Evolutionary conservation across 2,797 vertebrate species (phyloP).

Genomic region (Bradypodion pumilum): DNA sequence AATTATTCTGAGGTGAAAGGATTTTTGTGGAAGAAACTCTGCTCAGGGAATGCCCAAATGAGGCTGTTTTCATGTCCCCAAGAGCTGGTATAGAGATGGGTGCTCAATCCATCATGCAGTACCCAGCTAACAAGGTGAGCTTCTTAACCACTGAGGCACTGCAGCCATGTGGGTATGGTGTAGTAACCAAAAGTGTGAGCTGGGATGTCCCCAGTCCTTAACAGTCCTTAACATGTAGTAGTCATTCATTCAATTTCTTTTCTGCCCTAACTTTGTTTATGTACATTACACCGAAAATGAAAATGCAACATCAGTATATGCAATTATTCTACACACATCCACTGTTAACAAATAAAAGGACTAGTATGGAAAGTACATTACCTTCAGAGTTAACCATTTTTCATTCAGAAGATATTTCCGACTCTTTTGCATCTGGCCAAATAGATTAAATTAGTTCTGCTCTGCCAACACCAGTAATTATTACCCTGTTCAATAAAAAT

Average conservation of each 20-base stretch:
- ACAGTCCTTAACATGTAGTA: too few species aligned
- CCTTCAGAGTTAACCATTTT: slow-evolving; percentile 48
- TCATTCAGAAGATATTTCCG: slow-evolving; percentile 40
- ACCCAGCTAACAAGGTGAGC: too few species aligned
- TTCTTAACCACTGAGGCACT: too few species aligned
- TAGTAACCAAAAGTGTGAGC: neutral
- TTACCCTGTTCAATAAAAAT: slow-evolving; percentile 54
- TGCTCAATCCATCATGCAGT: too few species aligned
- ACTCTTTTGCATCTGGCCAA: slow-evolving; percentile 58
- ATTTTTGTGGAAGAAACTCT: too few species aligned
- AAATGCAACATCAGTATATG: neutral
- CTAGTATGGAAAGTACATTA: neutral
- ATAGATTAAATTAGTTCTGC: slow-evolving; percentile 65
- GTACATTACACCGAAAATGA: neutral
- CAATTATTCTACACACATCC: slow-evolving; percentile 13
- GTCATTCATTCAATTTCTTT: neutral
- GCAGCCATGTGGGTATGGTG: neutral
- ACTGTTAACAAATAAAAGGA: neutral
- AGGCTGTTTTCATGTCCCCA: too few species aligned
- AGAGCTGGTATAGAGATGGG: too few species aligned
- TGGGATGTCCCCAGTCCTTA: neutral
- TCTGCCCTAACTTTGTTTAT: neutral
- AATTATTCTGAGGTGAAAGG: too few species aligned
- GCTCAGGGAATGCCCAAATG: too few species aligned
- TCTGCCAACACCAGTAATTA: slow-evolving; percentile 65